Percentiles rank a stretch among this genome's conserved stretches.
phyloP scores from a whole-genome alignment of 2,888 invertebrate genomes.

The Marasmarcha lunaedactyla region DNA sequence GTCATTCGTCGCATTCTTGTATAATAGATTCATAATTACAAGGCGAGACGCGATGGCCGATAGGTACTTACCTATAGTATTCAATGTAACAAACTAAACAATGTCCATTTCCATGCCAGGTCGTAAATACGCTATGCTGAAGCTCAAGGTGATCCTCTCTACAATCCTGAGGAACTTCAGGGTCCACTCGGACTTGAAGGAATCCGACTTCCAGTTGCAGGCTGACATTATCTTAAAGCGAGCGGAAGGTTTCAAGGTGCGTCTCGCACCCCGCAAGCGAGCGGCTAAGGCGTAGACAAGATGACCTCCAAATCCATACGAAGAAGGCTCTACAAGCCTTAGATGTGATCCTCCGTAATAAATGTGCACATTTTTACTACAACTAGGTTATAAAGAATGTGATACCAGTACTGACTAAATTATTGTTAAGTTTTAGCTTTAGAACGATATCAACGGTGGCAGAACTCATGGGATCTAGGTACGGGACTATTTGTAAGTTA shows the following conservation, averaged over 20 bases:
- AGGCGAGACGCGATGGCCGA: too few relatives aligned
- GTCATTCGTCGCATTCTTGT: too few relatives aligned
- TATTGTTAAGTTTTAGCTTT: slow-evolving; percentile 29
- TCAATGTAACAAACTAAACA: too few relatives aligned
- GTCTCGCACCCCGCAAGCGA: slow-evolving; percentile 74
- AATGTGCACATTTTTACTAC: slow-evolving; percentile 24
- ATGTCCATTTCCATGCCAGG: slow-evolving; percentile 53
- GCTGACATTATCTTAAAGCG: slow-evolving; percentile 84
- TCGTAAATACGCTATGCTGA: slow-evolving; percentile 85
- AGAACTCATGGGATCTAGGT: slow-evolving; percentile 19
- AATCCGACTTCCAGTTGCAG: slow-evolving; percentile 78
- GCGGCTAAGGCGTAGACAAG: slow-evolving; percentile 38
- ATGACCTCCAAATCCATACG: slow-evolving; percentile 10
- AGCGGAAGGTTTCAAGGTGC: slow-evolving; percentile 80
- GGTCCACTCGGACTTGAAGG: slow-evolving; percentile 75
- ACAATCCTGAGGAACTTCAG: slow-evolving; percentile 81
- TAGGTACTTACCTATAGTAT: too few relatives aligned
- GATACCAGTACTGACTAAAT: slow-evolving; percentile 42
- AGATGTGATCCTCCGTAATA: slow-evolving; percentile 16
- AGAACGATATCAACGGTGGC: slow-evolving; percentile 36
- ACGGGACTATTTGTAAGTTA: background rate
- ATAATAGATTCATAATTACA: too few relatives aligned
- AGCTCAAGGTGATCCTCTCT: slow-evolving; percentile 81
- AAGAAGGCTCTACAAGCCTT: slow-evolving; percentile 14
- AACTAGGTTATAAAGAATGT: slow-evolving; percentile 22